phyloP scores from a whole-genome alignment of 2,113 vertebrate genomes.

The Sakesphorus luctuosus region DNA sequence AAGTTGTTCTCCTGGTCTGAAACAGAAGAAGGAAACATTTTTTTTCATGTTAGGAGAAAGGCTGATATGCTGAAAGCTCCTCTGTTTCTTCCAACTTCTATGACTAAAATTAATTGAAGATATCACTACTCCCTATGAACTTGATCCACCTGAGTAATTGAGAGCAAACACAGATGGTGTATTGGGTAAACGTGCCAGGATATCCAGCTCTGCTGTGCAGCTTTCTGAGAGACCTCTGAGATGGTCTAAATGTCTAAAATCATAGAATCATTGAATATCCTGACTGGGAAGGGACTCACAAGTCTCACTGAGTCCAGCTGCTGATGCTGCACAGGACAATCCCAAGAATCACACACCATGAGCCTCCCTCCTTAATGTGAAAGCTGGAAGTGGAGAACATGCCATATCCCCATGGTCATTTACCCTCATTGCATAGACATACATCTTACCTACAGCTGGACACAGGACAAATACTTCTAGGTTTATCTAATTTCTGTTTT shows the following conservation, averaged over 20 bases:
- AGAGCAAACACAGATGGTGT: not conserved
- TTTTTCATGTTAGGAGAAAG: not conserved
- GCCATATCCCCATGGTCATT: not conserved
- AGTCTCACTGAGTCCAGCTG: not conserved
- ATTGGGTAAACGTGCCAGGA: not conserved
- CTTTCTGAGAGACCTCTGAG: not conserved
- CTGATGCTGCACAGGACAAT: not conserved
- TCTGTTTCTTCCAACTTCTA: not conserved
- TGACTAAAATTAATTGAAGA: not conserved
- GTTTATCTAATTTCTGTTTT: not conserved
- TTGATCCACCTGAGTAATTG: not conserved
- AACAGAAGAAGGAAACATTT: not conserved
- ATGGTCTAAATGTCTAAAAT: not conserved
- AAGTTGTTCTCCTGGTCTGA: not conserved
- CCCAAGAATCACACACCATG: not conserved
- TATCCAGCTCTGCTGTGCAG: not conserved
- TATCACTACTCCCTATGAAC: not conserved
- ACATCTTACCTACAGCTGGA: not conserved
- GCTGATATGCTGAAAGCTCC: not conserved
- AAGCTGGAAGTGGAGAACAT: not conserved
- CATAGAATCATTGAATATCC: not conserved
- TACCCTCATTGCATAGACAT: not conserved
- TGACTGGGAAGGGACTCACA: not conserved
- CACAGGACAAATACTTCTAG: not conserved
- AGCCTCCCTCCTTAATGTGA: not conserved